A percentile compares a stretch with the other conserved stretches of the same genome.
Conservation (phyloP, 2,113 vertebrate species). For the Clarias gariepinus region DNA sequence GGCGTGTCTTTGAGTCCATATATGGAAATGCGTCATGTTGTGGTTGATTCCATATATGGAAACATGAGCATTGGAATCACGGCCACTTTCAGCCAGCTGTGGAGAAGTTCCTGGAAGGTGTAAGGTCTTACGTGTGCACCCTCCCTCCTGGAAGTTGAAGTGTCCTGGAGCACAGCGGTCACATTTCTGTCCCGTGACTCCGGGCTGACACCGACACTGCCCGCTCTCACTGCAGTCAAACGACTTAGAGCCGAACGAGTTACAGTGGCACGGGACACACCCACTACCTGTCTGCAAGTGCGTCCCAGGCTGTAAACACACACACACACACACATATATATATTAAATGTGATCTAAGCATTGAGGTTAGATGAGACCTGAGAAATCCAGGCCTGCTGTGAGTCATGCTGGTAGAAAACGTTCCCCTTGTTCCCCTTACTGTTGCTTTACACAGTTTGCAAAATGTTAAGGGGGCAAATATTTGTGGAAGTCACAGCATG, state of each 20-base stretch:
- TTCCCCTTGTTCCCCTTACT: background rate
- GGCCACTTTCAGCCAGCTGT: background rate
- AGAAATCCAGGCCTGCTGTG: background rate
- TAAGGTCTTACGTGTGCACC: constrained; percentile 84
- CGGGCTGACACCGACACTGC: constrained; percentile 93
- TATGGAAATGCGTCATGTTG: too few species aligned
- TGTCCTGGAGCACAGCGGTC: constrained; percentile 86
- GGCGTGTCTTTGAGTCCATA: background rate
- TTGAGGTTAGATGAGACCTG: background rate
- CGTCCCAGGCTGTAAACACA: constrained; percentile 74
- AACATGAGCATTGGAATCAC: background rate
- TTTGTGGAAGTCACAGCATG: background rate
- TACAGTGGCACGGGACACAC: constrained; percentile 92
- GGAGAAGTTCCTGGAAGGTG: background rate
- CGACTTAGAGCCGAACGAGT: constrained; percentile 96
- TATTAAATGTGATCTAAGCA: too few species aligned
- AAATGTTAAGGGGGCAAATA: background rate
- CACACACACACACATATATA: constrained; percentile 20
- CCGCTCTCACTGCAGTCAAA: constrained; percentile 89
- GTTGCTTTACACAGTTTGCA: background rate
- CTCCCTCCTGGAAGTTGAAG: constrained; percentile 95
- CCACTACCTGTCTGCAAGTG: constrained; percentile 77
- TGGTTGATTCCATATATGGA: background rate
- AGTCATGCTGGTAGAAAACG: background rate
- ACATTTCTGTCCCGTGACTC: constrained; percentile 90